Evolutionary conservation across 2,888 invertebrate genomes (phyloP).

Genomic region (Rhagophthalmus giganteus): DNA sequence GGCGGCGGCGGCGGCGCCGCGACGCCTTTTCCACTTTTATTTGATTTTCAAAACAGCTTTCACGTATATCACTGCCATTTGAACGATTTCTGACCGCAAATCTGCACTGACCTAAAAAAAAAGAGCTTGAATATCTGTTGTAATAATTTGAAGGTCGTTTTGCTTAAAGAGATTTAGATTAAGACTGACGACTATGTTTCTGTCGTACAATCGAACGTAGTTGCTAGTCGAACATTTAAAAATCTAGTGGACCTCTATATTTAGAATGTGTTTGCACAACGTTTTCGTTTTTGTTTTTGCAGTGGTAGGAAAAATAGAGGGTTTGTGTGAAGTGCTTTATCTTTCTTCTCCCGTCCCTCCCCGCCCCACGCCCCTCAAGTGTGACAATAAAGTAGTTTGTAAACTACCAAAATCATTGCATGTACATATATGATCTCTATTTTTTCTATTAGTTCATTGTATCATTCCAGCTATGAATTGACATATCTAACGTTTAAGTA

Average conservation of each 20-base stretch:
- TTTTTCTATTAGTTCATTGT: slow-evolving; percentile 24
- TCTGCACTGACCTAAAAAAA: slow-evolving; percentile 29
- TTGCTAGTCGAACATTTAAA: slow-evolving; percentile 7
- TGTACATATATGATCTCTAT: slow-evolving; percentile 22
- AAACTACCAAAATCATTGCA: slow-evolving; percentile 23
- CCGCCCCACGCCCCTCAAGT: background rate
- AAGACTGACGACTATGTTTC: slow-evolving; percentile 1
- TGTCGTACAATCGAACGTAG: too few relatives aligned
- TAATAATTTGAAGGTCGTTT: slow-evolving; percentile 4
- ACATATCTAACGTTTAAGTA: slow-evolving; percentile 15
- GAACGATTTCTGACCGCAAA: slow-evolving; percentile 27
- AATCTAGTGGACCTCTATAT: too few relatives aligned
- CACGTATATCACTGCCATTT: slow-evolving; percentile 39
- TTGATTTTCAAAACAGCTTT: slow-evolving; percentile 44
- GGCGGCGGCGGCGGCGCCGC: slow-evolving; percentile 19
- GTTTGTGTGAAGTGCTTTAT: slow-evolving; percentile 5
- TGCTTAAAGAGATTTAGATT: slow-evolving; percentile 11
- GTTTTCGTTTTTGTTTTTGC: slow-evolving; percentile 8
- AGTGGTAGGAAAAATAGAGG: slow-evolving; percentile 2
- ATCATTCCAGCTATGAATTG: slow-evolving; percentile 17
- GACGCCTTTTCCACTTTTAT: slow-evolving; percentile 21
- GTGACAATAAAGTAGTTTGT: slow-evolving; percentile 25
- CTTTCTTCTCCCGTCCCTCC: too few relatives aligned
- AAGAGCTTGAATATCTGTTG: slow-evolving; percentile 18
- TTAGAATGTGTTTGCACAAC: slow-evolving; percentile 3